Conservation (phyloP, 2,113 vertebrate species). For the Taurulus bubalis region DNA sequence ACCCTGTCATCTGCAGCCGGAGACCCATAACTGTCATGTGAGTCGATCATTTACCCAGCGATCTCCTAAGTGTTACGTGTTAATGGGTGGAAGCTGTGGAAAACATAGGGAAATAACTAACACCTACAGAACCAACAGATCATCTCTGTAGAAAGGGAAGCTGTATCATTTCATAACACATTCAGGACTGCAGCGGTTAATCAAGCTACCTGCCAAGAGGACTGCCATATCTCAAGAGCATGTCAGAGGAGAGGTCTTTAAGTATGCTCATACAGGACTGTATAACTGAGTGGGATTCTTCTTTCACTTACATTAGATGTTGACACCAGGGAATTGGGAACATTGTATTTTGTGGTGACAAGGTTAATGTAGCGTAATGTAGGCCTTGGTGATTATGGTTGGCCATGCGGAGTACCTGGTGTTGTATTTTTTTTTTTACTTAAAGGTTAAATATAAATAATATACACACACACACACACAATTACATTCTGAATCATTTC, state of each 20-base stretch:
- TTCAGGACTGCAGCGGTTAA: constrained; percentile 81
- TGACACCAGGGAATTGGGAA: constrained; percentile 65
- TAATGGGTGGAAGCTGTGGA: constrained; percentile 81
- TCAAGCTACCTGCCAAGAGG: constrained; percentile 77
- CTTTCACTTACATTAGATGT: constrained; percentile 69
- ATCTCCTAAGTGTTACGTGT: constrained; percentile 85
- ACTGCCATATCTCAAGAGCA: constrained; percentile 69
- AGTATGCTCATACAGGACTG: constrained; percentile 67
- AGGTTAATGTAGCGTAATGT: constrained; percentile 68
- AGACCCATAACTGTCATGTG: constrained; percentile 86
- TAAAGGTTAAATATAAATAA: constrained; percentile 17
- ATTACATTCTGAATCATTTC: constrained; percentile 33
- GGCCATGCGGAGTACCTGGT: constrained; percentile 12
- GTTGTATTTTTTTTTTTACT: constrained; percentile 33
- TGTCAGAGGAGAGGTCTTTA: constrained; percentile 78
- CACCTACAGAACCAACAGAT: constrained; percentile 80
- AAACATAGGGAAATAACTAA: constrained; percentile 84
- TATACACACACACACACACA: constrained; percentile 19
- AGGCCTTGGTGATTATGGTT: constrained; percentile 36
- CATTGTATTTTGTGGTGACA: constrained; percentile 61
- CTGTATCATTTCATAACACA: constrained; percentile 82
- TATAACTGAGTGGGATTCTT: constrained; percentile 69
- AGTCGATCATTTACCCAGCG: constrained; percentile 86
- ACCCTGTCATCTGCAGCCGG: constrained; percentile 82
- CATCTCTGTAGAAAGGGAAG: constrained; percentile 67